A percentile compares a stretch with the other conserved stretches of the same genome.
Evolutionary conservation across 2,113 vertebrate species (phyloP).

Genomic region (Hiodon alosoides): DNA sequence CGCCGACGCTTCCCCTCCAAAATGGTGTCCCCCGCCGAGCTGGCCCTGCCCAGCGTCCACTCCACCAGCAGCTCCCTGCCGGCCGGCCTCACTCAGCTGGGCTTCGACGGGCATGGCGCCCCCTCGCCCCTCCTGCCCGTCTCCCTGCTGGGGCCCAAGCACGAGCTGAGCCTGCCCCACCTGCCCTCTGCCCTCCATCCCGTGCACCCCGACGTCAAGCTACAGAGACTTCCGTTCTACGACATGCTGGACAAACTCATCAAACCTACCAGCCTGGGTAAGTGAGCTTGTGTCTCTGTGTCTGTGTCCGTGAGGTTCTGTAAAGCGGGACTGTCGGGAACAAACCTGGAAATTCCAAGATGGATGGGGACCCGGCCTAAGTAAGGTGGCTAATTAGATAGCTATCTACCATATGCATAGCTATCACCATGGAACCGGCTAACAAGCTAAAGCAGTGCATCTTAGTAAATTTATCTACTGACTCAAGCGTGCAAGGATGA

Average conservation of each 20-base stretch:
- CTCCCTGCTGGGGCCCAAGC: conserved; percentile 91
- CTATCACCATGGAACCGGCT: no score
- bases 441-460: no score
- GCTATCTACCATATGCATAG: no score
- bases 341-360: no score
- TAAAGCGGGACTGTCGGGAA: neutral
- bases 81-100: conserved; percentile 79
- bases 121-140: conserved; percentile 86
- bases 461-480: no score
- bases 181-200: conserved; percentile 86
- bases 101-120: conserved; percentile 81
- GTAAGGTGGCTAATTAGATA: no score
- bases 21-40: conserved; percentile 85
- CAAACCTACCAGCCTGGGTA: conserved; percentile 96
- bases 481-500: no score
- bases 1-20: conserved; percentile 92
- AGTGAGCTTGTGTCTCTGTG: conserved; percentile 39
- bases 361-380: no score
- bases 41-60: conserved; percentile 79
- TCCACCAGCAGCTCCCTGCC: conserved; percentile 75
- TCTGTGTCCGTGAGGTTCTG: neutral
- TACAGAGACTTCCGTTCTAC: conserved; percentile 94
- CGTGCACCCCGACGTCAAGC: conserved; percentile 95
- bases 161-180: conserved; percentile 91
- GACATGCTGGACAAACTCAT: conserved; percentile 97